Percentiles rank a stretch among this genome's conserved stretches.
Evolutionary conservation across 2,888 invertebrate genomes (phyloP).

Genomic region (Tetragonisca angustula): DNA sequence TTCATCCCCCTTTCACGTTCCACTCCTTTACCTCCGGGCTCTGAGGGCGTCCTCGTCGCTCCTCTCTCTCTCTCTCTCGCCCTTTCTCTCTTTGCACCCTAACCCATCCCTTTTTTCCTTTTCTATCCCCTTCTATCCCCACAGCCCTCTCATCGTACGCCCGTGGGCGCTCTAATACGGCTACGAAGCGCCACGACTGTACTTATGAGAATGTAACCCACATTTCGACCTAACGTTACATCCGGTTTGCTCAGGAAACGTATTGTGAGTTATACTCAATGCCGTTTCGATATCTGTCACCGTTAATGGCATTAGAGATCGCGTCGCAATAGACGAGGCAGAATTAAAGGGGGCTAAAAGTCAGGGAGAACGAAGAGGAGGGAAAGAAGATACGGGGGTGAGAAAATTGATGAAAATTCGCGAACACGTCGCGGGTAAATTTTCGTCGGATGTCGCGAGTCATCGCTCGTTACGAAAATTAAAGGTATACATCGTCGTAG

Average conservation of each 20-base stretch:
- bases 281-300: constrained; percentile 50
- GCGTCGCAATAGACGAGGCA: not conserved
- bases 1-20: constrained; percentile 56
- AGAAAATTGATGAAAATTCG: not conserved
- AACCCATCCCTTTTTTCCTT: constrained; percentile 20
- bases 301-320: constrained; percentile 42
- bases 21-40: constrained; percentile 49
- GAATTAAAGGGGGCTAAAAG: not conserved
- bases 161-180: constrained; percentile 69
- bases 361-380: not conserved
- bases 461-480: not conserved
- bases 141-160: constrained; percentile 46
- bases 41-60: constrained; percentile 44
- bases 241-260: constrained; percentile 58
- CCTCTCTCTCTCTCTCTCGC: constrained; percentile 19
- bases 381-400: not conserved
- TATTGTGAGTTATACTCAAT: constrained; percentile 51
- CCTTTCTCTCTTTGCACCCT: not conserved
- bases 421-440: not conserved
- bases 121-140: constrained; percentile 16
- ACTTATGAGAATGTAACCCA: constrained; percentile 71
- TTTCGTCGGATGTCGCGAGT: not conserved
- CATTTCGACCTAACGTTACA: constrained; percentile 69
- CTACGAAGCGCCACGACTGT: constrained; percentile 56
- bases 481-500: not conserved